Base-by-base conservation (phyloP, 2,113 vertebrate species). In the Lathamus discolor region DNA sequence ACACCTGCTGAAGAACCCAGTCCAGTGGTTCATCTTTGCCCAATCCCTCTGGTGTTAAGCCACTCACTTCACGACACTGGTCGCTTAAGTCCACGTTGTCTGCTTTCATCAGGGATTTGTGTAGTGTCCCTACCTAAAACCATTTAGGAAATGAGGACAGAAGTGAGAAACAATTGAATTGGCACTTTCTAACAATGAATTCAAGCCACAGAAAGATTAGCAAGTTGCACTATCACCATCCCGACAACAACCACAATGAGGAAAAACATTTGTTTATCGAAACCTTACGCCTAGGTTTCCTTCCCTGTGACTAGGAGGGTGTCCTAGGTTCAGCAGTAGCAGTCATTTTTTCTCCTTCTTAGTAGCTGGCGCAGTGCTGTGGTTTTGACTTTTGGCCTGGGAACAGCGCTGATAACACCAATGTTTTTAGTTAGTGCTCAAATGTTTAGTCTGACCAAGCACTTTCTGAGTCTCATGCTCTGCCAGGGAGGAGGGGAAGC, bases 101-200 rank as follows among this genome's bases (percentile, higher is more conserved):
- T 29, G 99, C 99, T 97, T 99, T 99, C 83, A 99, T 98, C 90
- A 99, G 96, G 93, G 98, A 98, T 96, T 98, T 98, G 90, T 99
- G 99, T 88, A 99, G 97, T 8, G 99, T 98, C 66, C 99, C 99
- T 88, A 99, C 99, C 99, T 99, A 98, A 93, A 97, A 96, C 88
- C 63, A 48, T 72, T 48, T 7, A 49, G 87, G 55, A 74, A 91
- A 66, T 8, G 5, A 52, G 63, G 88, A 24, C 37, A 79, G 13
- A 73, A 94, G 83, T 90, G 64, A 96, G 84, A 18, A 78, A 33
- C 57, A 19, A 57, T 14, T 6, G 10, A 90, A 88, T 10, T 13
- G 24, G 35, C 41, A 18, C 63, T 62, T 83, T 33, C 7, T 4
- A 44, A 57, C 67, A 52, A 37, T 0, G 6, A 2, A 1, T 41